Percentiles rank a stretch among this genome's conserved stretches.
Conservation (phyloP, 2,888 invertebrate genomes). For the Yponomeuta sedellus region DNA sequence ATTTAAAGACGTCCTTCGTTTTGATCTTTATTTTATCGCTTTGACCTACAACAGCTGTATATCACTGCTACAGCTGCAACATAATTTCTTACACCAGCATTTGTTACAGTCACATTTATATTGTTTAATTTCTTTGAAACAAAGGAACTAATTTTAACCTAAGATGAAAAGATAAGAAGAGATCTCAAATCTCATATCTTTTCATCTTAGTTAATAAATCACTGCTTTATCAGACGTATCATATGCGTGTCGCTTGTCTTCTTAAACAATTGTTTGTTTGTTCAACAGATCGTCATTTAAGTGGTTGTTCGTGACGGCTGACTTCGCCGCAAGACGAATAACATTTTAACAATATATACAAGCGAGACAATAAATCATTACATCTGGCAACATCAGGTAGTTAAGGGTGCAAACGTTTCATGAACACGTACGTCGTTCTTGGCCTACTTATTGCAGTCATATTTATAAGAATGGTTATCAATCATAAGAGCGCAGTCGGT, state of each 20-base stretch:
- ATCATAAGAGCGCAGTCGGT: conserved; percentile 49
- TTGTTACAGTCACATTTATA: background rate
- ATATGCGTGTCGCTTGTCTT: background rate
- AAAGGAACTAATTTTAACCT: background rate
- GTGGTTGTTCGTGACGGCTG: conserved; percentile 10
- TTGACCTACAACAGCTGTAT: background rate
- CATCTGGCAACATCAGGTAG: conserved; percentile 48
- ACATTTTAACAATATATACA: conserved; percentile 38
- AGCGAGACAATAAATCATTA: conserved; percentile 38
- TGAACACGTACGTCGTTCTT: conserved; percentile 49
- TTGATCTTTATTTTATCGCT: background rate
- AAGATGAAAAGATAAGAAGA: no score
- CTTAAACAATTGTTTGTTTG: background rate
- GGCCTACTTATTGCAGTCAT: conserved; percentile 58
- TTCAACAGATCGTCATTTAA: conserved; percentile 14
- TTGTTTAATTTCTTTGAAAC: background rate
- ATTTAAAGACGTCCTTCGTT: conserved; percentile 11
- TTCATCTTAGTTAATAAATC: background rate
- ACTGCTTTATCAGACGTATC: background rate
- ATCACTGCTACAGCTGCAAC: background rate
- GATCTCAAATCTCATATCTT: no score
- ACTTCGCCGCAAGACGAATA: conserved; percentile 31
- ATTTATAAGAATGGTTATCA: conserved; percentile 58
- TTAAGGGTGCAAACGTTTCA: conserved; percentile 58
- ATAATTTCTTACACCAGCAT: background rate